Evolutionary conservation across 2,113 vertebrate genomes (phyloP).

Genomic region (Micromys minutus): DNA sequence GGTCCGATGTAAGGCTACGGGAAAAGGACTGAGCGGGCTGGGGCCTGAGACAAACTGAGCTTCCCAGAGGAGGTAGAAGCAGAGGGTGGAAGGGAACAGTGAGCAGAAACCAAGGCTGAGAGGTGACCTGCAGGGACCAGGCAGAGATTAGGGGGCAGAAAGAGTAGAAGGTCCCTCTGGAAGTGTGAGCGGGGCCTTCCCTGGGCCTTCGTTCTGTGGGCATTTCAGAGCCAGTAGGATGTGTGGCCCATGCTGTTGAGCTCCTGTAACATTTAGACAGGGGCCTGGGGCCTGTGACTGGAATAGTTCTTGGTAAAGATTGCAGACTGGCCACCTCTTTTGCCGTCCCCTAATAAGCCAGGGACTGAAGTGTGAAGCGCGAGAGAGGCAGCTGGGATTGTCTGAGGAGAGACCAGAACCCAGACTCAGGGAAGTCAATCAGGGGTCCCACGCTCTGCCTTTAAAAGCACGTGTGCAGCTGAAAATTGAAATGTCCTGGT

Average conservation of each 20-base stretch:
- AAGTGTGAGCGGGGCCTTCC: neutral
- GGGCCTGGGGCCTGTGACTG: neutral
- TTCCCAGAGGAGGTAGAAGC: neutral
- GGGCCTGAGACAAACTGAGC: neutral
- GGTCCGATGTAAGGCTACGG: neutral
- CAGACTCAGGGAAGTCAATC: neutral
- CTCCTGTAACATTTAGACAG: neutral
- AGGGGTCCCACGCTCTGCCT: neutral
- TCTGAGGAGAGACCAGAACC: neutral
- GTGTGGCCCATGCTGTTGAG: neutral
- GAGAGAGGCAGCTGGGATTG: neutral
- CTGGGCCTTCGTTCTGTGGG: neutral
- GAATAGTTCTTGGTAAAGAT: constrained; percentile 3
- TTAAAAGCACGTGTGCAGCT: neutral
- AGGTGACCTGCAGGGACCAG: neutral
- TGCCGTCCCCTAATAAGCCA: neutral
- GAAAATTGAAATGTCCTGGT: neutral
- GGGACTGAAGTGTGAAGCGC: rapidly evolving
- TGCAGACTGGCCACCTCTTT: neutral
- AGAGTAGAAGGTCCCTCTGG: neutral
- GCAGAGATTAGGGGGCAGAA: neutral
- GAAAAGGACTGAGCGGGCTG: neutral
- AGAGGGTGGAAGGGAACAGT: neutral
- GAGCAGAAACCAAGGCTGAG: neutral
- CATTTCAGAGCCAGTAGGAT: neutral